These are phyloP conservation scores for Cosmopolites sordidus DNA, from an alignment of 2,888 invertebrate genomes.

Conservation along the genomic window DNA sequence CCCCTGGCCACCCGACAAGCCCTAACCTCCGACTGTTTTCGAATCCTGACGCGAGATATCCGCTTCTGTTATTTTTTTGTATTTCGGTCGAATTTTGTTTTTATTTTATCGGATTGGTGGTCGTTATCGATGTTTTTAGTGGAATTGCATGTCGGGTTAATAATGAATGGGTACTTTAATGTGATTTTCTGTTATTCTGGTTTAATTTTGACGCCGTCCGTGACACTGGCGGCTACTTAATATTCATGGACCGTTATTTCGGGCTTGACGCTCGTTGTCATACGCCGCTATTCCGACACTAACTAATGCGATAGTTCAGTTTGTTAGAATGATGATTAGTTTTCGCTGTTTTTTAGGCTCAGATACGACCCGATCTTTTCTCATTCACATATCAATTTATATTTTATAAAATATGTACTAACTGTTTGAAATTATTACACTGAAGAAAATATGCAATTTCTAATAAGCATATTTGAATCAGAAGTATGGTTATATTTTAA, in stretches of 20 bases:
- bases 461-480: no score
- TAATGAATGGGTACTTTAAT: conserved; percentile 45
- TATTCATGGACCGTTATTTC: conserved; percentile 33
- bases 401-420: no score
- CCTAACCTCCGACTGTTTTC: no score
- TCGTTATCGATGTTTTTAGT: conserved; percentile 50
- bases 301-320: conserved; percentile 25
- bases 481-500: no score
- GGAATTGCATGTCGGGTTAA: conserved; percentile 48
- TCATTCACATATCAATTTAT: no score
- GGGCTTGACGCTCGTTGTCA: conserved; percentile 27
- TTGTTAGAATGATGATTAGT: conserved; percentile 3
- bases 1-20: no score
- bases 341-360: conserved; percentile 18
- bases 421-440: no score
- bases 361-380: no score
- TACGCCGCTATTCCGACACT: conserved; percentile 17
- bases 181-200: conserved; percentile 45
- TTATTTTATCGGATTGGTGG: conserved; percentile 37
- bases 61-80: conserved; percentile 29
- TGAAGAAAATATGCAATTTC: no score
- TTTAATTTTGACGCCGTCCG: conserved; percentile 32
- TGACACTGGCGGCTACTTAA: conserved; percentile 28
- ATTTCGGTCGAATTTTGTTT: conserved; percentile 28
- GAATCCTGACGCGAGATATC: not conserved